Evolutionary conservation across 2,888 invertebrate species (phyloP), one percentile per base, ranked within the genome.

Genomic region (Nowickia ferox): DNA sequence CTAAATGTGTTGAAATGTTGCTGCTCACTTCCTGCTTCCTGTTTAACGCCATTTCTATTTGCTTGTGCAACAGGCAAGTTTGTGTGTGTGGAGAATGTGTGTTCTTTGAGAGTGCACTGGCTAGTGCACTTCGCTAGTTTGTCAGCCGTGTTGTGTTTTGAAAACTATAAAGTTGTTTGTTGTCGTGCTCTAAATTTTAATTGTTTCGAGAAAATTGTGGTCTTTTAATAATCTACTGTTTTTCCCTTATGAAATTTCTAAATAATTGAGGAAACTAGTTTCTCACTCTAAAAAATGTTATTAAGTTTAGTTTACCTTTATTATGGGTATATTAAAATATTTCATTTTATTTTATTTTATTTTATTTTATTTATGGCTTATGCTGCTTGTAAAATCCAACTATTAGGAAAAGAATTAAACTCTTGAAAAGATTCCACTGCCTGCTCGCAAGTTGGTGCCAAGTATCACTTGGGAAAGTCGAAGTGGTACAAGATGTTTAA

Each of bases 21-120:
- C 80, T 86, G 75, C 71, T 86, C 66, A 83, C 79, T 86, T 85
- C 85, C 85, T 51, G 82, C 80, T 86, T 86, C 83, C 86, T 79
- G 79, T 79, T 75, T 79, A 57, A 72, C 80, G 57, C 80, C 80
- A 80, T 79, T 72, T 79, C 57, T 66, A 19, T 22, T 51, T 22
- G 44, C 46, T 13, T 55, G 15, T 13, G n/a, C n/a, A 30, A 9
- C n/a, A 11, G 40, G 68, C 13, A 69, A 63, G 61, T 76, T 5
- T 5, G 30, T 30, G 30, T 30, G 30, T 30, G 30, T 30, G 30
- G n/a, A n/a, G n/a, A n/a, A n/a, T 30, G 30, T 30, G 30, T 30
- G 30, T 6, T 30, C 30, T 30, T 30, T 30, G 30, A 0, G 30
- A 48, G n/a, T 48, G 48, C 15, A 15, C 6, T 48, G n/a, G 11